Evolutionary conservation across 2,113 vertebrate species (phyloP).

Genomic region (Sterna hirundo): DNA sequence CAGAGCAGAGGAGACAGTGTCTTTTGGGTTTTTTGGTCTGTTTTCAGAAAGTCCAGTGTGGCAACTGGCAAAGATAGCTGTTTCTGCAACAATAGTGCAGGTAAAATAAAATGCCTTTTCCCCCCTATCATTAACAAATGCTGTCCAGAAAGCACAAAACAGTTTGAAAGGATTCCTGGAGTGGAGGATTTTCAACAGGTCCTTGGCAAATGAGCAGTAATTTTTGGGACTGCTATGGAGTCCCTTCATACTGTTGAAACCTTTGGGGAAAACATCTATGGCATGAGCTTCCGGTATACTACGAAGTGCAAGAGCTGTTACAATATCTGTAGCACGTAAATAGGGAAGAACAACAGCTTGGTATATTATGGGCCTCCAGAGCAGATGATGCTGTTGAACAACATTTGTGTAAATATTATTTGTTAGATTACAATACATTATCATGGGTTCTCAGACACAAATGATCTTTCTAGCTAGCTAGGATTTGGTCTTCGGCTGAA

Average conservation of each 20-base stretch:
- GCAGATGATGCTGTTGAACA: background rate
- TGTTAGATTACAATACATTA: background rate
- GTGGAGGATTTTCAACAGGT: conserved; percentile 13
- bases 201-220: conserved; percentile 57
- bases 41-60: background rate
- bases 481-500: background rate
- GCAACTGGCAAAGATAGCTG: background rate
- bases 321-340: background rate
- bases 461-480: background rate
- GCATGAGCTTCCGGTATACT: background rate
- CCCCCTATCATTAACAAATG: background rate
- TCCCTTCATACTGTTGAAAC: background rate
- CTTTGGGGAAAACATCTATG: background rate
- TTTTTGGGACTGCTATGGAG: conserved; percentile 36
- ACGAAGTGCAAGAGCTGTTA: background rate
- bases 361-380: background rate
- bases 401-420: background rate
- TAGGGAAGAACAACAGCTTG: background rate
- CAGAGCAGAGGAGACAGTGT: background rate
- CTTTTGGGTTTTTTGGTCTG: background rate
- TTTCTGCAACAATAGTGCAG: background rate
- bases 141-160: conserved; percentile 57
- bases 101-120: background rate
- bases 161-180: conserved; percentile 61
- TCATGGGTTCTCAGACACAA: background rate